Evolutionary conservation across 2,888 invertebrate species (phyloP).

Genomic region (Meliscaeva auricollis): DNA sequence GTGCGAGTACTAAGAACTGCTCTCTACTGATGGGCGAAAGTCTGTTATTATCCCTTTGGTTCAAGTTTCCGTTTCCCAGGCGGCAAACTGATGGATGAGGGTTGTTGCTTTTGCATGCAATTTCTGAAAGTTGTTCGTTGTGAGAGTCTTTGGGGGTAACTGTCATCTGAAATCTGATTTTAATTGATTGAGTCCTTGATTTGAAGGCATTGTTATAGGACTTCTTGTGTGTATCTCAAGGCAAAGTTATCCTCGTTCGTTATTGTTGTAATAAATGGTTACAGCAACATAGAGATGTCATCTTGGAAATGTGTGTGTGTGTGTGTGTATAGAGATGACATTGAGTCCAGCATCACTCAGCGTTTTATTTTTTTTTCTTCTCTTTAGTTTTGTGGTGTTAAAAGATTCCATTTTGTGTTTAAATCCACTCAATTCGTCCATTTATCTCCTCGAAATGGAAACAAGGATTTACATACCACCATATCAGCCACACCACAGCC

Average conservation of each 20-base stretch:
- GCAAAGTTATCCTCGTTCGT: neutral
- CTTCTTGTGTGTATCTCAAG: constrained; percentile 2
- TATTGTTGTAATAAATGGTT: constrained; percentile 52
- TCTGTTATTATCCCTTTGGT: constrained; percentile 61
- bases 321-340: constrained; percentile 7
- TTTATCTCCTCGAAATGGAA: constrained; percentile 60
- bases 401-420: constrained; percentile 51
- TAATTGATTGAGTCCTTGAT: constrained; percentile 70
- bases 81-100: constrained; percentile 53
- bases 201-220: constrained; percentile 44
- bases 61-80: constrained; percentile 62
- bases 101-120: constrained; percentile 19
- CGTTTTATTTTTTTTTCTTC: neutral
- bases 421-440: constrained; percentile 65
- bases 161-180: constrained; percentile 70
- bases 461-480: constrained; percentile 40
- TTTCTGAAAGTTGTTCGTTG: neutral
- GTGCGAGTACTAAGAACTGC: constrained; percentile 1
- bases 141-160: constrained; percentile 23
- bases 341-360: constrained; percentile 31
- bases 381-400: neutral
- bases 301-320: neutral
- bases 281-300: constrained; percentile 17
- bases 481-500: no score
- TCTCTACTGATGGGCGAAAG: neutral